Base-by-base conservation (phyloP, 2,113 vertebrate species). In the Eubucco bourcierii region DNA sequence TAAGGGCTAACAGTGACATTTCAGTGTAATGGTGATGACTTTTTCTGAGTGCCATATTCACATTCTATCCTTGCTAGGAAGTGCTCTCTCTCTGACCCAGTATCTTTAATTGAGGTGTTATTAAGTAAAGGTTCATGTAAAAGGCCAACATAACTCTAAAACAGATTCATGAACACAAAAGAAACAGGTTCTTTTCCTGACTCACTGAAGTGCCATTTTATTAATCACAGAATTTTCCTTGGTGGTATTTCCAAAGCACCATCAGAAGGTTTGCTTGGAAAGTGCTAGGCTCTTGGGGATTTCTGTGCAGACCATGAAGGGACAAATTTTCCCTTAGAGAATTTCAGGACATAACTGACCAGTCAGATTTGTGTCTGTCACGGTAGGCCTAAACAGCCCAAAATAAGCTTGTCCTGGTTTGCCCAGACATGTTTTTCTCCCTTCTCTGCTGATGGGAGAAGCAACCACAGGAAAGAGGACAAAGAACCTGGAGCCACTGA, bases 131-230 rank as follows among this genome's bases (percentile, higher is more conserved):
- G 82, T 80, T 90, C 61, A 41, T 76, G 58, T 79, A 94, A 87
- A 87, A 96, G 93, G 90, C 94, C 94, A 94, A 44, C 53, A n/a
- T 65, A 75, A 70, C 61, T 61, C 68, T 81, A 75, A 94, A 95
- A 95, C 72, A 95, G 80, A 80, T 75, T 70, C 44, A 64, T 2
- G 8, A 47, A 83, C 82, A 84, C 50, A 80, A 72, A 87, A 83
- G 76, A 74, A 53, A 78, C 1, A 2, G 44, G 7, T 74, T 95
- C 44, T 92, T 44, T 61, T 80, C 68, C 76, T 87, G 90, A 76
- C 66, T 81, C 73, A 63, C 84, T 17, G 3, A 63, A 88, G 50
- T 41, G 58, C 50, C 77, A 12, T 75, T 95, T 91, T 78, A 93
- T 50, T 74, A 73, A 88, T 33, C 63, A 66, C 33, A 21, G 74